Base-by-base conservation (phyloP, 2,113 vertebrate species). In the Cyanoramphus novaezelandiae region DNA sequence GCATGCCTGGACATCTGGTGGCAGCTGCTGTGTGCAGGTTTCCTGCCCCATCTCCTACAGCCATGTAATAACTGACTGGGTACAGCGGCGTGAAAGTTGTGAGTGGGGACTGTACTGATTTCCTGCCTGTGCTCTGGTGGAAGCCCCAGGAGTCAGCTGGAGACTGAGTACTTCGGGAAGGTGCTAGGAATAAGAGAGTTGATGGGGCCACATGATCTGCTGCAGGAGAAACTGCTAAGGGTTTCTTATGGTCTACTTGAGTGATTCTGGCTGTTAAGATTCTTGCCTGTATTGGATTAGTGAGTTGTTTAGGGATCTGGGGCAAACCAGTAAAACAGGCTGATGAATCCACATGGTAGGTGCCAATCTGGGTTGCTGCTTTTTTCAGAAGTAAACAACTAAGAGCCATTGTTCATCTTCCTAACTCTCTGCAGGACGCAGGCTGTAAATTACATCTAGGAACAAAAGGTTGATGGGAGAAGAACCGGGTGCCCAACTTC, bases 391-490 rank as follows among this genome's bases (percentile, higher is more conserved):
- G 90, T 93, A 97, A 97, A 94, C 83, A 95, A 78, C 65, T 39
- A 24, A 82, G 69, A 95, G 86, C 72, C 82, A 86, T 94, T 97
- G 96, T 97, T 97, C 69, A 70, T 93, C 96, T 76, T 77, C 77
- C 92, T 69, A 64, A 52, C 92, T 88, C 92, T 97, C 85, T 91
- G 92, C 68, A 79, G 91, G 93, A 97, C 89, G 91, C 64, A 71
- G 76, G 74, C 89, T 81, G 92, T 96, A 97, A 97, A 97, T 97
- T 97, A 97, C 80, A 70, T 88, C 71, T 4, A 85, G 50, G 80
- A 97, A 97, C 86, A 97, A 97, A 97, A 96, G 52, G 55, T 6
- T 91, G 94, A 91, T 92, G 88, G 79, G 82, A 96, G 68, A 21
- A 93, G 94, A 97, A 95, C 94, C 35, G 60, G 94, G 91, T 89